Percentiles rank a stretch among this genome's conserved stretches.
Evolutionary conservation across 2,888 invertebrate genomes (phyloP).

Genomic region (Caenorhabditis wallacei): DNA sequence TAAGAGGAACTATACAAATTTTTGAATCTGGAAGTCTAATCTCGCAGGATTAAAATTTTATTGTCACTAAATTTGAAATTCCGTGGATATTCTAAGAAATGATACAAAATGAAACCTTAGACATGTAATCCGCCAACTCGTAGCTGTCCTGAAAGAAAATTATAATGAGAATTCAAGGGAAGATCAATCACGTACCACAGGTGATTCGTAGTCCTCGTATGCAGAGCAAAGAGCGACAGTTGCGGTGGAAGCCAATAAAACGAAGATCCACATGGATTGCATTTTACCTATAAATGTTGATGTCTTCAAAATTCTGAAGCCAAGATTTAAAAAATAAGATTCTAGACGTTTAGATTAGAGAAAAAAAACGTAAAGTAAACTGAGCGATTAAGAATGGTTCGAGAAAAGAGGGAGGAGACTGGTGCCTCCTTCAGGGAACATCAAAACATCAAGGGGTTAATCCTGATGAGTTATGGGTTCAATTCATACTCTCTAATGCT

Average conservation of each 20-base stretch:
- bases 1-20: constrained; percentile 46
- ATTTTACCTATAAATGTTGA: constrained; percentile 49
- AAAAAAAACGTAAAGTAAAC: constrained; percentile 36
- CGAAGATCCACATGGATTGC: constrained; percentile 55
- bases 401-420: constrained; percentile 4
- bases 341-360: background rate
- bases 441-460: constrained; percentile 60
- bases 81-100: constrained; percentile 24
- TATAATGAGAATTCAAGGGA: constrained; percentile 5
- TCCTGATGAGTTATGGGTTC: constrained; percentile 55
- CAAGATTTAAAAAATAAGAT: too few relatives aligned
- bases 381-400: background rate
- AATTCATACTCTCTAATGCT: constrained; percentile 2
- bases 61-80: background rate
- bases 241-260: constrained; percentile 52
- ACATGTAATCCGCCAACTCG: constrained; percentile 51
- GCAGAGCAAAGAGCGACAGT: constrained; percentile 39
- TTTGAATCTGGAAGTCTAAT: constrained; percentile 29
- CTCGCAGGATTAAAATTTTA: constrained; percentile 40
- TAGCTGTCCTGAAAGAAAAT: constrained; percentile 52
- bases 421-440: constrained; percentile 17
- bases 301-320: too few relatives aligned
- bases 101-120: constrained; percentile 51
- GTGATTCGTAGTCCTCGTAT: constrained; percentile 48
- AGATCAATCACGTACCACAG: constrained; percentile 33